These are phyloP conservation scores for Hydraecia micacea DNA, from an alignment of 2,888 invertebrate genomes.

Conservation along the genomic window DNA sequence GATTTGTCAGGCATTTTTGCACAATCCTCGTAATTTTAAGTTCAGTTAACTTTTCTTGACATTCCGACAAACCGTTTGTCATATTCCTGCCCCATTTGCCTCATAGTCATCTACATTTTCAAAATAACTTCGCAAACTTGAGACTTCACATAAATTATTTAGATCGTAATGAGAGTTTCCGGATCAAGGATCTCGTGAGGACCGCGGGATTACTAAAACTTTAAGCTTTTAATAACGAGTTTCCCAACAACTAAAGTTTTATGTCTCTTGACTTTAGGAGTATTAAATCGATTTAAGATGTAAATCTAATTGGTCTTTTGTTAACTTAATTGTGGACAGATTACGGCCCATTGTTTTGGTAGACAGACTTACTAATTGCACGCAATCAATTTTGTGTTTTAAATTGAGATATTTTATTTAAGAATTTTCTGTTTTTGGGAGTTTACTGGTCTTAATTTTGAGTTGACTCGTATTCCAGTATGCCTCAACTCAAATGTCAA, in stretches of 20 bases:
- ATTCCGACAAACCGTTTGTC: conserved; percentile 36
- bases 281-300: conserved; percentile 63
- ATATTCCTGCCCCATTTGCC: conserved; percentile 38
- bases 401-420: conserved; percentile 2
- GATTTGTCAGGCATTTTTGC: neutral
- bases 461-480: neutral
- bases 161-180: conserved; percentile 57
- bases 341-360: conserved; percentile 28
- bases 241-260: conserved; percentile 55
- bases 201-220: conserved; percentile 55
- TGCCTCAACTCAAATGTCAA: neutral
- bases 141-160: conserved; percentile 59
- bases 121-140: conserved; percentile 51
- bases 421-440: neutral
- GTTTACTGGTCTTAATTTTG: neutral
- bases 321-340: conserved; percentile 44
- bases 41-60: conserved; percentile 13
- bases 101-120: conserved; percentile 47
- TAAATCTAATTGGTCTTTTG: conserved; percentile 63
- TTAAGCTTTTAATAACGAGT: conserved; percentile 64
- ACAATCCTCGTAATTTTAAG: conserved; percentile 14
- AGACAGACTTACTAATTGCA: conserved; percentile 43
- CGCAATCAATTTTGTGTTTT: conserved; percentile 24
- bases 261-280: conserved; percentile 52
- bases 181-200: conserved; percentile 46